Percentiles rank a stretch among this genome's conserved stretches.
Evolutionary conservation across 2,888 invertebrate species (phyloP).

Genomic region (Gandaritis pyraliata): DNA sequence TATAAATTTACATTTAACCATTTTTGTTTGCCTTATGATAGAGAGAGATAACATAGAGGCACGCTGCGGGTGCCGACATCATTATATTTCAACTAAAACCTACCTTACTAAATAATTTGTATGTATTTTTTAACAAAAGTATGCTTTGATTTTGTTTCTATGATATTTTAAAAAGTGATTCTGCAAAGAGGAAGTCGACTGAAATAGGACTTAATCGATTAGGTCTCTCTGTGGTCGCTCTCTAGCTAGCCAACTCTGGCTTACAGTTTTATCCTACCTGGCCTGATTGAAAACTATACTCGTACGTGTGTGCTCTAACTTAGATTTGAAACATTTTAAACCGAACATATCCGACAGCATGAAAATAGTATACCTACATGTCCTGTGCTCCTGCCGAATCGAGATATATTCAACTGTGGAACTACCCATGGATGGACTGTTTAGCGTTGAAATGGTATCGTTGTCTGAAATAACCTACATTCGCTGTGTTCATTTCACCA

Average conservation of each 20-base stretch:
- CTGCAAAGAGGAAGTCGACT: neutral
- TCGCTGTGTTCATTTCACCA: too few species aligned
- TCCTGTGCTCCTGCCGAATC: too few species aligned
- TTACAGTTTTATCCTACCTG: constrained; percentile 21
- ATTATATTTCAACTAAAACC: neutral
- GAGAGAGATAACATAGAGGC: constrained; percentile 51
- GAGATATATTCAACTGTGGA: too few species aligned
- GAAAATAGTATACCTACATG: neutral
- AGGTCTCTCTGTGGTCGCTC: too few species aligned
- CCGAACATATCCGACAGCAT: neutral
- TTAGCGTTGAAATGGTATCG: too few species aligned
- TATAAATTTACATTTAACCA: constrained; percentile 45
- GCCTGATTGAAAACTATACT: neutral
- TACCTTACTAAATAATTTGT: too few species aligned
- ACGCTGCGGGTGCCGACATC: constrained; percentile 48
- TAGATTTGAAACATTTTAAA: too few species aligned
- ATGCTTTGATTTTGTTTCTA: too few species aligned
- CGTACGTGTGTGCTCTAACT: too few species aligned
- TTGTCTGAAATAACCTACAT: too few species aligned
- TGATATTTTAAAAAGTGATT: neutral
- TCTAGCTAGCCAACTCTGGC: constrained; percentile 18
- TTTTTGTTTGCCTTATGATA: constrained; percentile 55
- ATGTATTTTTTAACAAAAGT: too few species aligned
- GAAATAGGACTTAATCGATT: constrained; percentile 44
- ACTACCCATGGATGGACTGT: too few species aligned